phyloP scores from a whole-genome alignment of 2,797 vertebrate genomes.

The Amniataba percoides region DNA sequence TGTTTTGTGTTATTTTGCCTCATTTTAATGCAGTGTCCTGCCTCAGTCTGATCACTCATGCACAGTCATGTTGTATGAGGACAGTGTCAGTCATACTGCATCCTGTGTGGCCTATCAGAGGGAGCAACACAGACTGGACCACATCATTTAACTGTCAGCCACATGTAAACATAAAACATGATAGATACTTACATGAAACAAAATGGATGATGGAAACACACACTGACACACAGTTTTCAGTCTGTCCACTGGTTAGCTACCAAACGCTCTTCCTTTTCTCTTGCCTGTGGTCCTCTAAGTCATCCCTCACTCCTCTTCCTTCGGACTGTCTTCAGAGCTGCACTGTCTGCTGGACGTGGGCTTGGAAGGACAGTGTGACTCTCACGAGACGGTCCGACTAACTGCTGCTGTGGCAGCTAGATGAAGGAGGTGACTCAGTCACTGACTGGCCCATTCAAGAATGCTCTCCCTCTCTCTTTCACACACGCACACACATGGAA shows the following conservation, averaged over 20 bases:
- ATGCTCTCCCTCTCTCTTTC: not conserved
- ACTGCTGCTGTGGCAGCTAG: constrained; percentile 21
- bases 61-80: no score
- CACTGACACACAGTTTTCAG: not conserved
- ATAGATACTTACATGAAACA: constrained; percentile 21
- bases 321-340: not conserved
- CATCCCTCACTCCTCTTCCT: not conserved
- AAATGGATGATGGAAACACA: not conserved
- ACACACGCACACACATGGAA: not conserved
- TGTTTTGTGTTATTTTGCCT: no score
- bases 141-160: not conserved
- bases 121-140: not conserved
- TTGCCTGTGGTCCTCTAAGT: not conserved
- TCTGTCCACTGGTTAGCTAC: not conserved
- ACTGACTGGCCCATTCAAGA: constrained; percentile 30
- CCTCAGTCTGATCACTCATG: no score
- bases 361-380: constrained; percentile 24
- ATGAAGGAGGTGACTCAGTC: constrained; percentile 21
- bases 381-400: constrained; percentile 25
- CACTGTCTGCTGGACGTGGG: not conserved
- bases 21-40: no score
- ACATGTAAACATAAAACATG: not conserved
- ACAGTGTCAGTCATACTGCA: not conserved
- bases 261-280: not conserved
- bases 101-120: not conserved